These are phyloP conservation scores for Spinus olivaceus DNA, from an alignment of 2,797 vertebrate genomes.

Conservation along the genomic window DNA sequence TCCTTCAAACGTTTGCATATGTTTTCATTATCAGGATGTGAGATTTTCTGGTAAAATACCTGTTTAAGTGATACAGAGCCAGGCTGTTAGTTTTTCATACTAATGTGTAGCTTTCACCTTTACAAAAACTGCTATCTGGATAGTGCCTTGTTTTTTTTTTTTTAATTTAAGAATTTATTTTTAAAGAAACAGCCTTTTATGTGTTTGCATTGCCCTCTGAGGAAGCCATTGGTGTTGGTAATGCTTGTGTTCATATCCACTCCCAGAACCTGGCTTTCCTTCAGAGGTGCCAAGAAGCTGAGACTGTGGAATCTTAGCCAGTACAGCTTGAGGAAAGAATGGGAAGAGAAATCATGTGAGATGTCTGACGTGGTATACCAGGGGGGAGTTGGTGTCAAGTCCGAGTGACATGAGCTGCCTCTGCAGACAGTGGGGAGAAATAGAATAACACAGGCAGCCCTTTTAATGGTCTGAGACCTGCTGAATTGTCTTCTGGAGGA, in stretches of 20 bases:
- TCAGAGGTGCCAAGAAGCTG: background rate
- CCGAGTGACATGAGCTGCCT: background rate
- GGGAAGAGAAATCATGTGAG: background rate
- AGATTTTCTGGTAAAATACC: background rate
- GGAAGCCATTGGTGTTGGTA: background rate
- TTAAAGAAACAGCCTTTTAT: background rate
- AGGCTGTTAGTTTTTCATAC: background rate
- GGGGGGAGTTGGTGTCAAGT: background rate
- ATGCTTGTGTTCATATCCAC: background rate
- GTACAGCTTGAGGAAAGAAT: background rate
- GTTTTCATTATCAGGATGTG: background rate
- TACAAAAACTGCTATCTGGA: background rate
- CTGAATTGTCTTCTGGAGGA: background rate
- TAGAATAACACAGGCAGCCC: rapidly evolving
- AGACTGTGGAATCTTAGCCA: background rate
- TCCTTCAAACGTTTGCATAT: background rate
- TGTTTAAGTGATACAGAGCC: background rate
- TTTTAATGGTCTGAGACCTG: background rate
- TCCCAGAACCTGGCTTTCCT: background rate
- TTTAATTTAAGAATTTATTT: background rate
- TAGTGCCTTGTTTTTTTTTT: background rate
- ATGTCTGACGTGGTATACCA: background rate
- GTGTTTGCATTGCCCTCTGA: background rate
- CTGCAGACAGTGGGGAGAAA: background rate
- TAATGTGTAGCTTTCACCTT: background rate